Base-by-base conservation (phyloP, 2,888 invertebrate genomes). In the Eudasyphora cyanicolor region DNA sequence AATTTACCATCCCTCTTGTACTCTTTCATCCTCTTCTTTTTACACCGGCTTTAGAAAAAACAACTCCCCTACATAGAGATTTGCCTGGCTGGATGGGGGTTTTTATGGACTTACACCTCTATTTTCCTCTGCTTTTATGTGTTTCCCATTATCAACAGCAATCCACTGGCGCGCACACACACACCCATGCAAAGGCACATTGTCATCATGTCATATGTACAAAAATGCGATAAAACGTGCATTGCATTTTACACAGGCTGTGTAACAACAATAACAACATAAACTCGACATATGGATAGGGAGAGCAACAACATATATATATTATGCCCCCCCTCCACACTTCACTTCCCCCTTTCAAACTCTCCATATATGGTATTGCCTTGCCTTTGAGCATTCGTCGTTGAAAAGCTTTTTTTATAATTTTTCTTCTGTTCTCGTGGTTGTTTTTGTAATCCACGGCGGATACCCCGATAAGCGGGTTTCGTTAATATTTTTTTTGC, bases 171-270 rank as follows among this genome's bases (percentile, higher is more conserved):
- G 14, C 10, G 35, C 62, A 62, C 17, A 32, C 32, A 62, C 5
- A 62, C 32, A 64, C 10, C 64, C 38, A 12, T 27, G n/a, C 64
- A 10, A 19, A 7, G 42, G 67, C 67, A 24, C 42, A 38, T 14
- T n/a, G n/a, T n/a, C 5, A 45, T 3, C 45, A n/a, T n/a, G 14
- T 21, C 54, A 54, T 57, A 57, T 54, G 54, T 57, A 57, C 57
- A 57, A 27, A 67, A 42, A 21, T n/a, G n/a, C 24, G 38, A 67
- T 67, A 76, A 81, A 84, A 84, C 84, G 84, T 84, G 84, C 81
- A 73, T 79, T 76, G 84, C 81, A 84, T 81, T 64, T 76, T 79
- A 62, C 29, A 54, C 21, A 71, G 49, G 57, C 1, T 21, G 1
- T 7, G 10, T 8, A 5, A 7, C 21, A 24, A 14, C 57, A 57